Conservation (phyloP, 2,113 vertebrate species). For the Myotis davidii region DNA sequence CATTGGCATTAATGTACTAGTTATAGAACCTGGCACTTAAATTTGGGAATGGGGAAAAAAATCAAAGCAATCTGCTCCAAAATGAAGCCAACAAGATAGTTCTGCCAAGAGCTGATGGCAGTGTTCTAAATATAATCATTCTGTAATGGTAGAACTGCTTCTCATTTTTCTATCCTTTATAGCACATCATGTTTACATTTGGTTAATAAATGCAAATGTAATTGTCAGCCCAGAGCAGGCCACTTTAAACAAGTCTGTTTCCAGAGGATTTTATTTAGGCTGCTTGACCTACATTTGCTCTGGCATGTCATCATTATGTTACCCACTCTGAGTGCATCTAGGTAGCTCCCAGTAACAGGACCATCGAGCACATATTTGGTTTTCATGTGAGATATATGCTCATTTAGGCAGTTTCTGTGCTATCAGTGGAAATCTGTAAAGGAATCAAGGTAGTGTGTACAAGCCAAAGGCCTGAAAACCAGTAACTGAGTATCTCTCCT, state of each 20-base stretch:
- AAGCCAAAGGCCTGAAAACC: not conserved
- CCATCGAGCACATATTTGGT: not conserved
- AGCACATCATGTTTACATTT: conserved; percentile 39
- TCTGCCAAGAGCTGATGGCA: conserved; percentile 65
- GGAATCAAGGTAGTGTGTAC: not conserved
- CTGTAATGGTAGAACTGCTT: conserved; percentile 6
- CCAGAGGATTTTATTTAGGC: not conserved
- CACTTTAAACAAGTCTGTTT: not conserved
- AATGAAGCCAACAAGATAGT: conserved; percentile 60
- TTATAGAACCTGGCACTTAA: conserved; percentile 59
- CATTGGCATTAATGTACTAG: conserved; percentile 50
- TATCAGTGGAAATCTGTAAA: not conserved
- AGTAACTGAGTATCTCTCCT: not conserved
- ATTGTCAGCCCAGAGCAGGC: not conserved
- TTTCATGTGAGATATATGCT: not conserved
- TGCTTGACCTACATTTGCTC: not conserved
- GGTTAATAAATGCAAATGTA: conserved; percentile 43
- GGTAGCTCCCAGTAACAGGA: not conserved
- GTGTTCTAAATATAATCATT: conserved; percentile 58
- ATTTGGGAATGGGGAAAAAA: conserved; percentile 33
- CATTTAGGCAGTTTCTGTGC: not conserved
- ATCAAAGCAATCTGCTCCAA: conserved; percentile 70
- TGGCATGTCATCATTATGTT: not conserved
- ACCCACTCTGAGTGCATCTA: not conserved
- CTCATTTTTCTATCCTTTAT: conserved; percentile 32